phyloP scores from a whole-genome alignment of 2,888 invertebrate species.

The Agriopis leucophaearia region DNA sequence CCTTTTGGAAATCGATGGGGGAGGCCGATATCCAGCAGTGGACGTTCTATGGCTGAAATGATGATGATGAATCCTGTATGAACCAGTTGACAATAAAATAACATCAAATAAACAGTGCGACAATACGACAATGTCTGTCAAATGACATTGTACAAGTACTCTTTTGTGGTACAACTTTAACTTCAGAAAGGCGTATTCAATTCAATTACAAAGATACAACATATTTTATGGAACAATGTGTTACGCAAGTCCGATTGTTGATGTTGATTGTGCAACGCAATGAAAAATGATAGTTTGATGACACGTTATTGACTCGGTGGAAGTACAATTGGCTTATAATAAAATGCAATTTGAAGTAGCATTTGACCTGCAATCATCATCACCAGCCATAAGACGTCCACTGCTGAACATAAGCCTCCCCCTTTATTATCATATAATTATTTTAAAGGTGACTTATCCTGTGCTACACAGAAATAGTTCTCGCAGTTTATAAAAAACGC shows the following conservation, averaged over 20 bases:
- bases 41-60: too few species aligned
- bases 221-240: conserved; percentile 31
- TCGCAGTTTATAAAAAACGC: too few species aligned
- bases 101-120: too few species aligned
- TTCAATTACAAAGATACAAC: conserved; percentile 37
- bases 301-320: background rate
- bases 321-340: background rate
- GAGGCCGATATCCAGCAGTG: too few species aligned
- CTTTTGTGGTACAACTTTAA: conserved; percentile 20
- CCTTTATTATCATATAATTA: too few species aligned
- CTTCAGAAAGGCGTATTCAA: conserved; percentile 44
- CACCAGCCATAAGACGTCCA: too few species aligned
- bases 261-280: conserved; percentile 17
- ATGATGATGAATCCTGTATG: too few species aligned
- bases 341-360: background rate
- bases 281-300: conserved; percentile 32
- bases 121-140: conserved; percentile 21
- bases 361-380: background rate
- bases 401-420: too few species aligned
- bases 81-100: too few species aligned
- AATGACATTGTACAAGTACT: background rate
- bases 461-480: too few species aligned
- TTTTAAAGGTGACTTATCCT: too few species aligned
- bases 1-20: too few species aligned
- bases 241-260: conserved; percentile 21